Percentiles rank a stretch among this genome's conserved stretches.
Evolutionary conservation across 1,140 invertebrate species (phyloP).

Genomic region (Phocides pigmalion): DNA sequence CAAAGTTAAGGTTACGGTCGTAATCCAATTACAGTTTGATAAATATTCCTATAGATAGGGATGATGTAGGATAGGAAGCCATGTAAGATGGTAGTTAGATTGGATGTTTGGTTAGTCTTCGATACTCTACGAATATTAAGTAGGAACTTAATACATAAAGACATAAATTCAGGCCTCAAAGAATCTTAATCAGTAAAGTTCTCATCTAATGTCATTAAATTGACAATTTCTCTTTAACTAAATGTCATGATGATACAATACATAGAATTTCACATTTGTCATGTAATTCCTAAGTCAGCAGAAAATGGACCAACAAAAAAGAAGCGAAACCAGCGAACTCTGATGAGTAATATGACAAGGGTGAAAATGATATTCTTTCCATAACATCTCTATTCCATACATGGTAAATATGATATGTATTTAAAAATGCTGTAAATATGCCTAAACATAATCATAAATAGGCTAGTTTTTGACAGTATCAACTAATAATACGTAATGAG

Average conservation of each 20-base stretch:
- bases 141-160: background rate
- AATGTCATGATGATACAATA: background rate
- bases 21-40: too few species aligned
- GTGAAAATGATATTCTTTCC: constrained; percentile 36
- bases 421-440: background rate
- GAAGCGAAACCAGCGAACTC: background rate
- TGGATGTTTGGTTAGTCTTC: too few species aligned
- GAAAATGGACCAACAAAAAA: constrained; percentile 13
- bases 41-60: too few species aligned
- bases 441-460: too few species aligned
- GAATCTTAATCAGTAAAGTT: background rate
- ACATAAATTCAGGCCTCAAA: background rate
- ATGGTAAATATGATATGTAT: background rate
- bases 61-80: too few species aligned
- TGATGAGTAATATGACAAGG: constrained; percentile 34
- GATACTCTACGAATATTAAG: too few species aligned
- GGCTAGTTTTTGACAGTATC: too few species aligned
- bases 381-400: constrained; percentile 17
- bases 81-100: too few species aligned
- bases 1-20: too few species aligned
- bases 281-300: constrained; percentile 28
- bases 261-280: constrained; percentile 33
- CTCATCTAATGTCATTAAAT: background rate
- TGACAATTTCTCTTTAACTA: constrained; percentile 8
- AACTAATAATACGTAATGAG: too few species aligned